Evolutionary conservation across 2,113 vertebrate species (phyloP).

Genomic region (Takifugu bimaculatus): DNA sequence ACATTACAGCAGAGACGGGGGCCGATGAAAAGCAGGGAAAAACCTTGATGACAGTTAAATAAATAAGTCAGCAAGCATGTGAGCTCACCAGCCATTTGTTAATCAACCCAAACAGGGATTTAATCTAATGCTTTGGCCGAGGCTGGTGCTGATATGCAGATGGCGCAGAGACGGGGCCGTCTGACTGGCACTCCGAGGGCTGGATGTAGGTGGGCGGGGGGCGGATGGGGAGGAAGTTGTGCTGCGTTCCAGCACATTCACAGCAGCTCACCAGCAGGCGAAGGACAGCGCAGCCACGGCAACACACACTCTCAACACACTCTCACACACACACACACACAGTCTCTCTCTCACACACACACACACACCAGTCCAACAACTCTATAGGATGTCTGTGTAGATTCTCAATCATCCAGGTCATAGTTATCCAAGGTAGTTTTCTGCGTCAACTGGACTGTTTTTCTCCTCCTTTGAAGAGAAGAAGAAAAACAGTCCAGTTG

Average conservation of each 20-base stretch:
- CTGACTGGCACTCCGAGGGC: conserved; percentile 73
- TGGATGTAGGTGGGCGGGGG: conserved; percentile 41
- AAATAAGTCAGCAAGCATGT: conserved; percentile 66
- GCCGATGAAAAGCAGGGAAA: conserved; percentile 19
- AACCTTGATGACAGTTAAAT: conserved; percentile 52
- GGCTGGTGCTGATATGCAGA: conserved; percentile 75
- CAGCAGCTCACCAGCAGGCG: conserved; percentile 57
- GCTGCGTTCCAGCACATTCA: conserved; percentile 70
- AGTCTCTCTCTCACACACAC: background rate
- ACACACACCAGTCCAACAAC: no score
- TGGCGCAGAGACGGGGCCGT: conserved; percentile 77
- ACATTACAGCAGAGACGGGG: conserved; percentile 13
- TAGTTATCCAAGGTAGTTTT: no score
- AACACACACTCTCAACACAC: background rate
- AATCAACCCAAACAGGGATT: conserved; percentile 82
- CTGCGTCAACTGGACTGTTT: no score
- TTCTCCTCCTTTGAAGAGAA: no score
- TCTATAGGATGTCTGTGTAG: no score
- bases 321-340: no score
- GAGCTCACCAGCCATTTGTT: conserved; percentile 79
- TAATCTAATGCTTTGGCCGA: conserved; percentile 80
- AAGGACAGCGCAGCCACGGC: conserved; percentile 45
- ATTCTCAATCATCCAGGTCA: no score
- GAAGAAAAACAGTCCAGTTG: no score
- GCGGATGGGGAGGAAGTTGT: conserved; percentile 33